Base-by-base conservation (phyloP, 2,113 vertebrate species). In the Leptodactylus fuscus region DNA sequence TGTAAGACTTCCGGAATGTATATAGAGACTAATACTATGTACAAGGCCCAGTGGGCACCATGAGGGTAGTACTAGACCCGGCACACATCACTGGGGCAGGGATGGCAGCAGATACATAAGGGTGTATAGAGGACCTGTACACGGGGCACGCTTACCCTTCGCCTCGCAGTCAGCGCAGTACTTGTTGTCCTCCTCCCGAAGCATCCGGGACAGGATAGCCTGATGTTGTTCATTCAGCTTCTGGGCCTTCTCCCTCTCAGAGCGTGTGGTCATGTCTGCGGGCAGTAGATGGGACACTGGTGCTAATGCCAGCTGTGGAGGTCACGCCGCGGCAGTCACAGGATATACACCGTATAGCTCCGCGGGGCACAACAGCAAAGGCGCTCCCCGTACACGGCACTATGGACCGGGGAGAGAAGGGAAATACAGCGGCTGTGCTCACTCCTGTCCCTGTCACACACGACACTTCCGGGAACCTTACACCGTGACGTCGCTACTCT, bases 181-280 rank as follows among this genome's bases (percentile, higher is more conserved):
- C 92, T 98, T 98, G 95, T 98, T 98, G 91, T 97, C 94, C 41
- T 97, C 95, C 83, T 98, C 97, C 76, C 96, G 88, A 88, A 98
- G 94, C 92, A 98, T 96, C 91, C 95, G 94, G 74, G 96, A 94
- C 89, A 98, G 94, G 85, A 97, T 97, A 92, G 94, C 95, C 94
- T 98, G 96, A 91, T 97, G 97, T 93, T 98, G 96, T 88, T 98
- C 97, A 81, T 98, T 98, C 93, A 96, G 95, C 94, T 98, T 98
- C 95, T 96, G 96, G 55, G 97, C 96, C 92, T 97, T 98, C 88
- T 98, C 97, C 87, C 96, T 93, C 91, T 97, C 97, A 55, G 97
- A 97, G 49, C 97, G 96, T 80, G 97, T 98, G 92, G 97, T 93
- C 97, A 97, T 98, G 55, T 24, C 36, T 58, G 49, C 67, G 27